Evolutionary conservation across 2,797 vertebrate genomes (phyloP).

Genomic region (Corythornis leucogaster): DNA sequence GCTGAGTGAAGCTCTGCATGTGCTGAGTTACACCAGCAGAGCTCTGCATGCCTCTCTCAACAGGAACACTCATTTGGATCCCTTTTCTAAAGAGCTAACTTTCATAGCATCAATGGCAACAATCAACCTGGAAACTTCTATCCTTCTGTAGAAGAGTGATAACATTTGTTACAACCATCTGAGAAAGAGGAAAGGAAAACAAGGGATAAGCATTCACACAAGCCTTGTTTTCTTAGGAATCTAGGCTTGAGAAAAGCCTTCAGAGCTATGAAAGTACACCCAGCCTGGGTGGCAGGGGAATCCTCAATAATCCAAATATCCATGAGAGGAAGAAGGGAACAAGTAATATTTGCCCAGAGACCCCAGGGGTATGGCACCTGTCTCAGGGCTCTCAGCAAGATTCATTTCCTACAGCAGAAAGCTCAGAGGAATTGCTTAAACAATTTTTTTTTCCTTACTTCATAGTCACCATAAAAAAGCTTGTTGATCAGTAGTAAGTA

Average conservation of each 20-base stretch:
- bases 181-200: background rate
- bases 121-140: background rate
- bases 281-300: background rate
- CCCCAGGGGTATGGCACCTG: accelerated
- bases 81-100: background rate
- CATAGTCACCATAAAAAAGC: background rate
- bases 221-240: background rate
- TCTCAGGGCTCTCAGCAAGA: background rate
- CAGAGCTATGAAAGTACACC: background rate
- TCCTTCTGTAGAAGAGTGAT: background rate
- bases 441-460: background rate
- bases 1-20: background rate
- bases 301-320: background rate
- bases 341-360: background rate
- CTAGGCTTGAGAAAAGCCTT: background rate
- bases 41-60: background rate
- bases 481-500: background rate
- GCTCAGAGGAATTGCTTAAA: background rate
- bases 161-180: background rate
- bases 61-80: background rate
- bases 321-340: background rate
- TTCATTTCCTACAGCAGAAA: background rate
- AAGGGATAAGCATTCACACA: background rate
- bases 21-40: background rate
- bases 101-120: background rate